phyloP scores from a whole-genome alignment of 2,113 vertebrate genomes.

The Salvator merianae region DNA sequence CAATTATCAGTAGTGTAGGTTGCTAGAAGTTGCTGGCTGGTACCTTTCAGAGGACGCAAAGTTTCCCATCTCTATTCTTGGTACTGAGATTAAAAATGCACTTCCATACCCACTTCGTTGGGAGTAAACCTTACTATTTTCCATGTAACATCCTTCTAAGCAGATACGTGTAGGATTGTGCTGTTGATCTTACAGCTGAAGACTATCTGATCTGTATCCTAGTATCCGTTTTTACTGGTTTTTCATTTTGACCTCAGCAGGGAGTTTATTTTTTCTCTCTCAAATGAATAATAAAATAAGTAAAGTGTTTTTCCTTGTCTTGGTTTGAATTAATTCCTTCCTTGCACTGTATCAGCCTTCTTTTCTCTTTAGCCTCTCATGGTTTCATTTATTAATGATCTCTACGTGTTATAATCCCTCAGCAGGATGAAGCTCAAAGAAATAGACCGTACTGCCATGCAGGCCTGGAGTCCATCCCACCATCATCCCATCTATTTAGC shows the following conservation, averaged over 20 bases:
- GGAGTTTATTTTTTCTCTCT: neutral
- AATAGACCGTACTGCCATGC: conserved; percentile 92
- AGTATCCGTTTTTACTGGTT: too few species aligned
- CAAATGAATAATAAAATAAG: neutral
- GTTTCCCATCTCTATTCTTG: neutral
- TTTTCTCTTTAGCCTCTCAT: neutral
- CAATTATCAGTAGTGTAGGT: too few species aligned
- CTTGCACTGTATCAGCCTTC: neutral
- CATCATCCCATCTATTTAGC: conserved; percentile 95
- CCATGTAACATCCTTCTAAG: neutral
- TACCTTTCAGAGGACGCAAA: too few species aligned
- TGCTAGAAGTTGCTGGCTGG: too few species aligned
- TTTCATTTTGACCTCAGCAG: neutral
- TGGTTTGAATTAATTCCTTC: neutral
- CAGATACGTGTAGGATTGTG: neutral
- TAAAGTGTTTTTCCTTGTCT: neutral
- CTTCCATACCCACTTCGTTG: neutral
- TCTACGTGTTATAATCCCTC: neutral
- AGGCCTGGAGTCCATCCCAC: conserved; percentile 94
- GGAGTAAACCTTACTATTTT: neutral
- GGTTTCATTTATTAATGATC: accelerated
- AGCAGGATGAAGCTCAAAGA: conserved; percentile 95
- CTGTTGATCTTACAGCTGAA: neutral
- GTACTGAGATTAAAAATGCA: neutral
- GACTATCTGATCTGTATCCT: too few species aligned